Base-by-base conservation (phyloP, 2,888 invertebrate species). In the Pristionchus mayeri region DNA sequence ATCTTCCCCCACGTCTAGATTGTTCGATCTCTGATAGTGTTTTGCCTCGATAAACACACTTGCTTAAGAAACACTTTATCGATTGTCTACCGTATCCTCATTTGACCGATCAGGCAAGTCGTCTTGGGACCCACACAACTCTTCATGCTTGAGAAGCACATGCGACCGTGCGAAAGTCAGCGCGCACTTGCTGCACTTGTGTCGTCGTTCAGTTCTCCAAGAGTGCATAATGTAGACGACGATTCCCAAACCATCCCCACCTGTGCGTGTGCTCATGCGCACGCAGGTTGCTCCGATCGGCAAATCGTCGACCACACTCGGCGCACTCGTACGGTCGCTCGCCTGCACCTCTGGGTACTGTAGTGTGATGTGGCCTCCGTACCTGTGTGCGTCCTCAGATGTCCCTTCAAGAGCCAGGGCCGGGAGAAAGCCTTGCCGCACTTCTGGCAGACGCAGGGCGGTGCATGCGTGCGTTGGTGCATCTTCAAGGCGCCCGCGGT, bases 351-450 rank as follows among this genome's bases (percentile, higher is more conserved):
- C 18, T 13, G 27, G 16, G 21, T 34, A 27, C 34, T 40, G 48
- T 48, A 40, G 0, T 21, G 54, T 21, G 13, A 13, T 54, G 54
- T 54, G n/a, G 11, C 37, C 21, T 37, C 67, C 18, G 1, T 67
- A 89, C 89, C 89, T 63, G 89, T 89, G 75, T 90, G 90, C 18
- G 88, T 89, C 52, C 90, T 44, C 34, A 86, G 37, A 67, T 90
- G 90, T 85, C 88, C 90, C 81, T 90, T 90, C 13, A 90, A 75
- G 16, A 90, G 84, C 90, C 90, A 90, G 0, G 89, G 89, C 52
- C 90, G 78, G 0, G 87, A 87, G 78, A 90, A 90, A 3, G 87
- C 81, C 78, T 90, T 89, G 21, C 89, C 89, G 78, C 89, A 90
- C 21, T 86, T 85, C 7, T 57, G 27, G 57, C 90, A 90, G 0